Conservation (phyloP, 30 jellyfish, hydroid and myxozoan species). For the Sanderia malayensis region DNA sequence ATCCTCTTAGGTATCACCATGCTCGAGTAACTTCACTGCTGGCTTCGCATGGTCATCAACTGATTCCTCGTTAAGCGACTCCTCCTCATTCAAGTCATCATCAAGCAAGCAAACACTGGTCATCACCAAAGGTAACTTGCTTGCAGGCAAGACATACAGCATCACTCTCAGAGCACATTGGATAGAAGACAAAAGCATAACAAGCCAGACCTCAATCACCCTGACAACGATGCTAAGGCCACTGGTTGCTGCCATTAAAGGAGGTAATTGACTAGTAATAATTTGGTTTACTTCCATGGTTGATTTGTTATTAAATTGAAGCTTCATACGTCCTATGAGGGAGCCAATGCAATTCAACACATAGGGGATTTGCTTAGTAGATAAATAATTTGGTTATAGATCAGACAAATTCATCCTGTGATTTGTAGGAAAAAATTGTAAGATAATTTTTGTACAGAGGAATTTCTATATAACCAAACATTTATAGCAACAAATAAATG, state of each 20-base stretch:
- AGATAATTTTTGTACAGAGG: too few species aligned
- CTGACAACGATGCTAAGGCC: neutral
- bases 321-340: too few species aligned
- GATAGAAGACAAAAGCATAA: neutral
- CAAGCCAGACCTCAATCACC: neutral
- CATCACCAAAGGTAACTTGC: neutral
- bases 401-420: too few species aligned
- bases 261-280: conserved; percentile 1
- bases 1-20: neutral
- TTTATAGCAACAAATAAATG: too few species aligned
- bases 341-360: too few species aligned
- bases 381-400: too few species aligned
- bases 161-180: neutral
- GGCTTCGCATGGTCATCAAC: neutral
- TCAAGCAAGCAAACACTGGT: neutral
- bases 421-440: too few species aligned
- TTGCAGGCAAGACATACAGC: neutral
- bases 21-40: conserved; percentile 2
- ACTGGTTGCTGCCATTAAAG: neutral
- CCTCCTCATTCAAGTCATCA: neutral
- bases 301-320: too few species aligned
- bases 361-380: too few species aligned
- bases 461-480: too few species aligned
- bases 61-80: neutral
- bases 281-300: too few species aligned